Evolutionary conservation across 2,797 vertebrate species (phyloP), one percentile per base, ranked within the genome.

Genomic region (Enteromius fasciolatus): DNA sequence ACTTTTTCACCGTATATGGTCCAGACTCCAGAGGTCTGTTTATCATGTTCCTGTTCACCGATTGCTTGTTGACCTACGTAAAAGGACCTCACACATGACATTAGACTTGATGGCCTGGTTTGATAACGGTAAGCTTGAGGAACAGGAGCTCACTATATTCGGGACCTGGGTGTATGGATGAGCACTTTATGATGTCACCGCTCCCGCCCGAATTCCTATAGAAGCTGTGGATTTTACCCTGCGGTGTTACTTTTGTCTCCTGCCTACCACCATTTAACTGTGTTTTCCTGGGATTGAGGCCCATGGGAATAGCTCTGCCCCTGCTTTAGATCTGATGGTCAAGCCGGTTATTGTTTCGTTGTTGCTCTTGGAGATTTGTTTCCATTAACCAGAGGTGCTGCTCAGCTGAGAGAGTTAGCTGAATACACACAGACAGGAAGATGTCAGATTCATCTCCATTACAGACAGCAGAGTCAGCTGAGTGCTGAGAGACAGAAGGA

Each of bases 351-450:
- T 85, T 83, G 76, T 80, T 39, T 44, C 28, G 7, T 57, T 83
- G 74, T 70, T 72, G 63, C 64, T 61, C 44, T 83, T 66, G 28
- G 76, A 69, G 64, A 59, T 54, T 76, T 78, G 69, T 76, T 80
- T 84, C 66, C 36, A 63, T 76, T 78, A 78, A 81, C 69, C 9
- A 28, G 68, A 59, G 36, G 72, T 72, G 78, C 66, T 15, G 36
- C 81, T 76, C 86, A 83, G 84, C 84, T 85, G 80, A 78, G 64
- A 80, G 83, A 25, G 78, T 87, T 83, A 81, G 78, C 74, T 81
- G 81, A 73, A 81, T 81, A 85, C 78, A 85, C 86, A 85, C 82
- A 85, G 86, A 87, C 86, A 84, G 86, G 84, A 88, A 85, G 78
- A 85, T 80, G 86, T 89, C 86, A 88, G 76, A 84, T 78, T 74